Evolutionary conservation across 2,888 invertebrate species (phyloP).

Genomic region (Cynaeus angustus): DNA sequence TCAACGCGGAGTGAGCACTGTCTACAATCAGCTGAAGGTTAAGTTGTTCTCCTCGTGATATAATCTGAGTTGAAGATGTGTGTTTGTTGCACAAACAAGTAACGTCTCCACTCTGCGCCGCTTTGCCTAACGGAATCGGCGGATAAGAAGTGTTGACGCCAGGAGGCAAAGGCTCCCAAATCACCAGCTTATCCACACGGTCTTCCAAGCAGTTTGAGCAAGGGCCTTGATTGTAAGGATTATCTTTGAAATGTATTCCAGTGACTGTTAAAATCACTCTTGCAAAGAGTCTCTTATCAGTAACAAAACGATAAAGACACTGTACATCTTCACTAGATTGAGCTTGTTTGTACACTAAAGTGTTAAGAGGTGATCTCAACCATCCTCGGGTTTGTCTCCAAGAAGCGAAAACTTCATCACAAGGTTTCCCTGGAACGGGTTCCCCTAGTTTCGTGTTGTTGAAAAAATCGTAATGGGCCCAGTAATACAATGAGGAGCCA

Average conservation of each 20-base stretch:
- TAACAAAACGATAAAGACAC: slow-evolving; percentile 88
- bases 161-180: slow-evolving; percentile 81
- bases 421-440: slow-evolving; percentile 85
- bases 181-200: slow-evolving; percentile 86
- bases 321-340: slow-evolving; percentile 83
- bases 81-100: slow-evolving; percentile 84
- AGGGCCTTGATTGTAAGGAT: slow-evolving; percentile 85
- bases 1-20: slow-evolving; percentile 88
- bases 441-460: slow-evolving; percentile 92
- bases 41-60: slow-evolving; percentile 86
- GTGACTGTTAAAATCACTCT: slow-evolving; percentile 85
- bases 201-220: slow-evolving; percentile 92
- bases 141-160: slow-evolving; percentile 68
- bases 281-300: slow-evolving; percentile 87
- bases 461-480: slow-evolving; percentile 96
- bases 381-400: slow-evolving; percentile 86
- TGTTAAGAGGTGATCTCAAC: slow-evolving; percentile 89
- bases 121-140: slow-evolving; percentile 74
- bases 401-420: slow-evolving; percentile 91
- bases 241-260: slow-evolving; percentile 88
- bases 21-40: slow-evolving; percentile 89
- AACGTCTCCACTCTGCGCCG: slow-evolving; percentile 79
- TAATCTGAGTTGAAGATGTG: slow-evolving; percentile 76
- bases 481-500: slow-evolving; percentile 94
- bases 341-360: slow-evolving; percentile 88